Evolutionary conservation across 2,113 vertebrate genomes (phyloP).

Genomic region (Myocastor coypus): DNA sequence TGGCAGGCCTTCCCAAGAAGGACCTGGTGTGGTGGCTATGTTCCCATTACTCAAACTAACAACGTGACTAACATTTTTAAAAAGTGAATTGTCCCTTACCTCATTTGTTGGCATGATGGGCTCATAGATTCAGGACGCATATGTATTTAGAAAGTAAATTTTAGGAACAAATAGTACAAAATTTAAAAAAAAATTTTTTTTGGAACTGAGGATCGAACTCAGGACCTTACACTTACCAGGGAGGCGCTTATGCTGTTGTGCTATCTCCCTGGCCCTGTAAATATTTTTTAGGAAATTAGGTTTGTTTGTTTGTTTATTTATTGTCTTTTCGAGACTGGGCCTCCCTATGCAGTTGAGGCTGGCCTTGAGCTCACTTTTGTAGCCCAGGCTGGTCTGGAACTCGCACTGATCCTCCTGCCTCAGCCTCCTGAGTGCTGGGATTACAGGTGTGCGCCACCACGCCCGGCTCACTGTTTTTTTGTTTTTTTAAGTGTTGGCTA

Average conservation of each 20-base stretch:
- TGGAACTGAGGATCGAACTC: too few relatives aligned
- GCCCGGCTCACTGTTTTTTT: not conserved
- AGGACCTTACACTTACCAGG: too few relatives aligned
- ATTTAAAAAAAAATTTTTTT: too few relatives aligned
- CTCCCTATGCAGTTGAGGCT: too few relatives aligned
- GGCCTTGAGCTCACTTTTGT: too few relatives aligned
- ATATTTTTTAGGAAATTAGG: conserved; percentile 2
- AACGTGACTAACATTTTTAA: not conserved
- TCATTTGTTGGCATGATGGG: not conserved
- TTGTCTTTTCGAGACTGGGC: too few relatives aligned
- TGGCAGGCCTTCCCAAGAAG: conserved; percentile 67
- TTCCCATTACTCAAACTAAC: conserved; percentile 73
- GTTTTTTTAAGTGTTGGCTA: not conserved
- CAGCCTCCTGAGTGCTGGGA: too few relatives aligned
- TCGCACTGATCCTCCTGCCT: too few relatives aligned
- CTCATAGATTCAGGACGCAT: conserved; percentile 29
- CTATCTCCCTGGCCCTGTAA: too few relatives aligned
- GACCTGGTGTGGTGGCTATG: conserved; percentile 73
- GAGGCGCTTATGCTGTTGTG: too few relatives aligned
- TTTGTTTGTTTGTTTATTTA: not conserved
- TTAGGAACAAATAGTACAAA: not conserved
- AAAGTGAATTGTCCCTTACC: not conserved
- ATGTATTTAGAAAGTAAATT: not conserved
- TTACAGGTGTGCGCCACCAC: too few relatives aligned
- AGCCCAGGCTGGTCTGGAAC: too few relatives aligned